phyloP scores from a whole-genome alignment of 1,140 invertebrate genomes.

The Chionoecetes opilio region DNA sequence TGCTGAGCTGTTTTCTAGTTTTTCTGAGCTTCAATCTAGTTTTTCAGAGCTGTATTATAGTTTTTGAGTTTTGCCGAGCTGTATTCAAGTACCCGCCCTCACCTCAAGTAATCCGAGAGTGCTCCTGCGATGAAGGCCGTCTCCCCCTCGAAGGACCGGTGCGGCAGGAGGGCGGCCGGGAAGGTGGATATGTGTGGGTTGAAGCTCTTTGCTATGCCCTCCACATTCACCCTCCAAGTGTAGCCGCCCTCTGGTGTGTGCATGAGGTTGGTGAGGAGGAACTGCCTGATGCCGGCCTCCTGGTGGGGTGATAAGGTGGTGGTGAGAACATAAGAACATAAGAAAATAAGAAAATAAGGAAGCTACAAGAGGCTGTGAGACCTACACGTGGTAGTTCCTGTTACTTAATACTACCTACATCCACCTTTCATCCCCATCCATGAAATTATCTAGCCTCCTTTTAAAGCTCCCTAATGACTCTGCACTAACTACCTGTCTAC shows the following conservation, averaged over 20 bases:
- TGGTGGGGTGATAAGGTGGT: slow-evolving; percentile 80
- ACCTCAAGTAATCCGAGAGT: slow-evolving; percentile 92
- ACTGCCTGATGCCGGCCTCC: slow-evolving; percentile 86
- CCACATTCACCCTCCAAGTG: slow-evolving; percentile 90
- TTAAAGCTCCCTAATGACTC: no score
- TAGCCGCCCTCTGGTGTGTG: slow-evolving; percentile 86
- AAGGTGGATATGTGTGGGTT: slow-evolving; percentile 85
- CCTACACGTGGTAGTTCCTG: no score
- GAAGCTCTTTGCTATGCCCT: slow-evolving; percentile 88
- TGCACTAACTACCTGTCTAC: no score
- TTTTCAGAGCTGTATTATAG: no score
- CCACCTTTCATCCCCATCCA: no score
- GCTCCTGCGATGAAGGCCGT: slow-evolving; percentile 93
- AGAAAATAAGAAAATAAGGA: no score
- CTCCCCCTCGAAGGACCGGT: slow-evolving; percentile 89
- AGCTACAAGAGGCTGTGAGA: no score
- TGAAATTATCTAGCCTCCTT: no score
- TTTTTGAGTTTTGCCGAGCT: no score
- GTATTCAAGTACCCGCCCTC: slow-evolving; percentile 65
- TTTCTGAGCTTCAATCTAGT: no score
- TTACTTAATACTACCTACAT: no score
- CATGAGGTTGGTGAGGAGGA: slow-evolving; percentile 91
- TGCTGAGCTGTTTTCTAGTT: no score
- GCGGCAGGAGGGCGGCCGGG: slow-evolving; percentile 78
- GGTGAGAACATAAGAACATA: neutral